These are phyloP conservation scores for Drosophila differens DNA, from an alignment of 2,888 invertebrate genomes.

Conservation along the genomic window DNA sequence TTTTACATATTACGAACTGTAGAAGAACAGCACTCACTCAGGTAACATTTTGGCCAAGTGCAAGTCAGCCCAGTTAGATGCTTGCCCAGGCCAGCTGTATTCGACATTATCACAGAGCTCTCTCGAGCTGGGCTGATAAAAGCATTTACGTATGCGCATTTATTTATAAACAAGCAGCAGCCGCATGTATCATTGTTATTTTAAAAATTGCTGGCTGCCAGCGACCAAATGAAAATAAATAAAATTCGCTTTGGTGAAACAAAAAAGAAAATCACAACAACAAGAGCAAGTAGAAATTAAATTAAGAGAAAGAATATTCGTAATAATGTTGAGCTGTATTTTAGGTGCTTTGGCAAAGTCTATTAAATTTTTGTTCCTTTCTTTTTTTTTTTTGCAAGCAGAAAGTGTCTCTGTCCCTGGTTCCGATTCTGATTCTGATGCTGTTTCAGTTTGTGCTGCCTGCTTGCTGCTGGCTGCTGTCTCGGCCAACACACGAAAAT, in stretches of 20 bases:
- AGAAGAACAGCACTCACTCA: background rate
- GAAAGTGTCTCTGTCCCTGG: conserved; percentile 58
- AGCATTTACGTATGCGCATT: conserved; percentile 78
- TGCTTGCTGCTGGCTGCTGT: conserved; percentile 10
- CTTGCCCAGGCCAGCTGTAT: conserved; percentile 33
- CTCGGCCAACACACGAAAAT: conserved; percentile 58
- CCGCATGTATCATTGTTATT: conserved; percentile 80
- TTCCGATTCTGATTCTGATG: conserved; percentile 26
- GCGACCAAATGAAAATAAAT: conserved; percentile 67
- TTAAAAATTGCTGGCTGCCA: conserved; percentile 73
- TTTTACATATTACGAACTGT: background rate
- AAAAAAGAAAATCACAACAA: conserved; percentile 25
- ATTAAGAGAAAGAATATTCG: conserved; percentile 51
- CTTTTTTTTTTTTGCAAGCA: conserved; percentile 39
- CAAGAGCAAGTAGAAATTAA: conserved; percentile 23
- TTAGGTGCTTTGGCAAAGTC: conserved; percentile 65
- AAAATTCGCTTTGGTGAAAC: conserved; percentile 56
- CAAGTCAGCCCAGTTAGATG: background rate
- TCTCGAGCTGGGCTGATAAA: conserved; percentile 64
- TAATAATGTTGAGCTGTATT: conserved; percentile 74
- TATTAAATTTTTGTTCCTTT: conserved; percentile 31
- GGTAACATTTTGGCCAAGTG: background rate
- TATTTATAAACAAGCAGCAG: conserved; percentile 78
- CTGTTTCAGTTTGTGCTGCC: conserved; percentile 6
- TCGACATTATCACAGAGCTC: conserved; percentile 61